Conservation (phyloP, 2,113 vertebrate species). For the Hepsetus odoe region DNA sequence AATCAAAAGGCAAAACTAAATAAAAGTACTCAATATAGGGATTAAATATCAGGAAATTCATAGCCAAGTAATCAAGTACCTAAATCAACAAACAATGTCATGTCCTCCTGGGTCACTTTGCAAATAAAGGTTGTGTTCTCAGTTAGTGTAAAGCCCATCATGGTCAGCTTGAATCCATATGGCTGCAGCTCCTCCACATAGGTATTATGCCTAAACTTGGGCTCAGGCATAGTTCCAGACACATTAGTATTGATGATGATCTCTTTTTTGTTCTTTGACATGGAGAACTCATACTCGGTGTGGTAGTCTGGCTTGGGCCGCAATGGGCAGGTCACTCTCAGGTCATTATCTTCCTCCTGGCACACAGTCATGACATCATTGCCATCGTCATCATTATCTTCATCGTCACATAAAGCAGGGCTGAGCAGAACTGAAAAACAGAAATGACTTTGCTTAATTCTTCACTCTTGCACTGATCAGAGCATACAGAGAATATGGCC, state of each 20-base stretch:
- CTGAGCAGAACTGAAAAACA: conserved; percentile 63
- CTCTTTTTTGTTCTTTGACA: conserved; percentile 68
- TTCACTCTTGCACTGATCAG: too few relatives aligned
- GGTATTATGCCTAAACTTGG: conserved; percentile 62
- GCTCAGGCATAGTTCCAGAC: conserved; percentile 63
- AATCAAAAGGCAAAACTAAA: too few relatives aligned
- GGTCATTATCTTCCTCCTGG: conserved; percentile 67
- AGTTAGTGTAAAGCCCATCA: conserved; percentile 56
- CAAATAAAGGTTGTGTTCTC: conserved; percentile 77
- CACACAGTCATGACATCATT: conserved; percentile 64
- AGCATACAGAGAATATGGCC: background rate
- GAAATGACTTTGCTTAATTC: too few relatives aligned
- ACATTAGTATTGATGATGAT: conserved; percentile 73
- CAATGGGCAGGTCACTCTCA: conserved; percentile 74
- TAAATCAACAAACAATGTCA: conserved; percentile 57
- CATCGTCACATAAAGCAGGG: conserved; percentile 52
- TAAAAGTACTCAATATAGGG: too few relatives aligned
- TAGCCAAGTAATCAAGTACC: conserved; percentile 53
- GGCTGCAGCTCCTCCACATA: conserved; percentile 63
- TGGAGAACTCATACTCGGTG: conserved; percentile 73
- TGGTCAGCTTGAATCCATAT: conserved; percentile 67
- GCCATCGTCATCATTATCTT: background rate
- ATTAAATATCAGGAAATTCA: too few relatives aligned
- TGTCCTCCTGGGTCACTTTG: conserved; percentile 57
- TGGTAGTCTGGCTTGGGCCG: conserved; percentile 58